Evolutionary conservation across 2,888 invertebrate species (phyloP).

Genomic region (Muschampia plurimacula): DNA sequence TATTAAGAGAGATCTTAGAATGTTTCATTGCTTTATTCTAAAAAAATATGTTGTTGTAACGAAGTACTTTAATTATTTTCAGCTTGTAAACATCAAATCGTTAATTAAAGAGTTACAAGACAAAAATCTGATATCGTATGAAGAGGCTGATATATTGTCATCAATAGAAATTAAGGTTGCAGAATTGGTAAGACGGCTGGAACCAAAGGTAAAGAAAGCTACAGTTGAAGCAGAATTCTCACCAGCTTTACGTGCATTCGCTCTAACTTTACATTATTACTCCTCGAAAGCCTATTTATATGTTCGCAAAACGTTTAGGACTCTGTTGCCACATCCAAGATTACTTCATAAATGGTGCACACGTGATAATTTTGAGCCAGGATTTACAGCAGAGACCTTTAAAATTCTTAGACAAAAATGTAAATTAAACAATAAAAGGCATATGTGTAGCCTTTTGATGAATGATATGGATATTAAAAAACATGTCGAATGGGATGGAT

Average conservation of each 20-base stretch:
- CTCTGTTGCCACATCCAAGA: neutral
- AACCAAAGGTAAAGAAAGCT: conserved; percentile 4
- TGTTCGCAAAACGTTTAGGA: conserved; percentile 2
- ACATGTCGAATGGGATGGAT: neutral
- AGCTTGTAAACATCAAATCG: neutral
- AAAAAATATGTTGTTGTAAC: neutral
- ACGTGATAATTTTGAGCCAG: neutral
- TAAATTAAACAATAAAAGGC: neutral
- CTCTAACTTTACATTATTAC: conserved; percentile 7
- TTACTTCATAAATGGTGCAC: neutral
- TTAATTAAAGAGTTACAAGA: neutral
- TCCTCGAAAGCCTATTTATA: neutral
- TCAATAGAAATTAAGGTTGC: neutral
- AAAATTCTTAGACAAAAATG: neutral
- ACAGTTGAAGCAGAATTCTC: neutral
- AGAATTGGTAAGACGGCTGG: neutral
- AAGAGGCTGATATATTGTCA: conserved; percentile 3
- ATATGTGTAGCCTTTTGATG: neutral
- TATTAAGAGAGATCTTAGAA: no score
- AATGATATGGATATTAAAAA: neutral
- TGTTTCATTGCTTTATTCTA: no score
- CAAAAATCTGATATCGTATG: neutral
- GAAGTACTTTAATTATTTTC: neutral
- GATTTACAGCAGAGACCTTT: conserved; percentile 2
- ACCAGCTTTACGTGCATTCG: conserved; percentile 3